These are phyloP conservation scores for Gracilinanus agilis DNA, from an alignment of 2,113 vertebrate species.

Conservation along the genomic window DNA sequence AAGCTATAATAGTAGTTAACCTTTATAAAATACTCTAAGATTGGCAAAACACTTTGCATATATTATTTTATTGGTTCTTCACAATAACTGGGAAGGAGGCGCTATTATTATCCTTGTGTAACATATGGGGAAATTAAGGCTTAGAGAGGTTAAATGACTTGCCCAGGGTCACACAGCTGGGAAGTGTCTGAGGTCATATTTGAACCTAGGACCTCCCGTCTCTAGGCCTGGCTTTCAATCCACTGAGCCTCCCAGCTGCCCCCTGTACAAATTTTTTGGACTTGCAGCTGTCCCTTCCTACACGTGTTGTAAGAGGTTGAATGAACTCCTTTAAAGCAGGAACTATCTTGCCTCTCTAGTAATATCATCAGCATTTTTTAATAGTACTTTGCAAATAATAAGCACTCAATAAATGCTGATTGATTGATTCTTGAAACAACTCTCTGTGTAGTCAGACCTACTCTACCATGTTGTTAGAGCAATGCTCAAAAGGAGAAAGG, in stretches of 20 bases:
- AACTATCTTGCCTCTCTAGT: not conserved
- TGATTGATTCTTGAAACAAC: not conserved
- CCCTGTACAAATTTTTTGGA: not conserved
- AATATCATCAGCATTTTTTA: not conserved
- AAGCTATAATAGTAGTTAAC: not conserved
- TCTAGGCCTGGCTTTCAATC: too few species aligned
- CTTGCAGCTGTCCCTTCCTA: not conserved
- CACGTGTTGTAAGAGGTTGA: not conserved
- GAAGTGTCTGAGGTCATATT: not conserved
- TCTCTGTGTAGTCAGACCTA: not conserved
- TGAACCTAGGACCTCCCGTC: too few species aligned
- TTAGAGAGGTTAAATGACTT: not conserved
- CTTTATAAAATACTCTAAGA: not conserved
- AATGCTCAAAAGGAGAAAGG: not conserved
- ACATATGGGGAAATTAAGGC: not conserved
- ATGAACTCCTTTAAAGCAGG: not conserved
- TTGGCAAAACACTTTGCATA: not conserved
- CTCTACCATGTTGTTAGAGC: not conserved
- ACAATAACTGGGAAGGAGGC: not conserved
- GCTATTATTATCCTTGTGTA: not conserved
- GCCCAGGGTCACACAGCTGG: not conserved
- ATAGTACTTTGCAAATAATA: not conserved
- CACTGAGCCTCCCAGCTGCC: too few species aligned
- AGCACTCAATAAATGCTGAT: not conserved
- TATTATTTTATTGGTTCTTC: not conserved